These are phyloP conservation scores for Myopa tessellatipennis DNA, from an alignment of 2,888 invertebrate species.

Conservation along the genomic window DNA sequence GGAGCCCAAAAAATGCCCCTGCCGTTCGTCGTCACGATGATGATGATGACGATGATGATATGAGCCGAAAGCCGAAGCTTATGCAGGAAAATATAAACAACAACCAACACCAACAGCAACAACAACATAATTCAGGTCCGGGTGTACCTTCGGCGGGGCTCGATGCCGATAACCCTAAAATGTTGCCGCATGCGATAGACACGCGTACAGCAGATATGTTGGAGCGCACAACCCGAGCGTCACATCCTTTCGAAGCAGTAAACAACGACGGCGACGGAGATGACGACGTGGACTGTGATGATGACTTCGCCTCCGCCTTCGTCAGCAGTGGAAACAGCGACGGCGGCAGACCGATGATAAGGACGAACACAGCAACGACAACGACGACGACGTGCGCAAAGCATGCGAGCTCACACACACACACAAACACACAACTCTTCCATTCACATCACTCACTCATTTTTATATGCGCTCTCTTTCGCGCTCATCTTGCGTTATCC, in stretches of 20 bases:
- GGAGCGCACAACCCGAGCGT: neutral
- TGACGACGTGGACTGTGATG: slow-evolving; percentile 30
- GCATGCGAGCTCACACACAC: slow-evolving; percentile 38
- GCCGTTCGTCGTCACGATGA: neutral
- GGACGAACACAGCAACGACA: slow-evolving; percentile 43
- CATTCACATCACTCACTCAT: slow-evolving; percentile 35
- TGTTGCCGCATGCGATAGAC: slow-evolving; percentile 37
- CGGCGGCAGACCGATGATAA: slow-evolving; percentile 45
- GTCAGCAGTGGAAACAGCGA: slow-evolving; percentile 42
- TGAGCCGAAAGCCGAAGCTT: slow-evolving; percentile 18
- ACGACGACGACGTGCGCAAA: slow-evolving; percentile 34
- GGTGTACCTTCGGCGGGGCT: slow-evolving; percentile 4
- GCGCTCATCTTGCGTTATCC: neutral
- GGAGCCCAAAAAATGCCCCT: neutral
- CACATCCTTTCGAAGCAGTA: slow-evolving; percentile 28
- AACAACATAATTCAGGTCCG: neutral
- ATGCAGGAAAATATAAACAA: slow-evolving; percentile 23
- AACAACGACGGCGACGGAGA: slow-evolving; percentile 42
- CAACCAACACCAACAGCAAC: slow-evolving; percentile 3
- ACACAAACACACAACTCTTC: slow-evolving; percentile 41
- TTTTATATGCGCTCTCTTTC: slow-evolving; percentile 19
- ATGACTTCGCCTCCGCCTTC: neutral
- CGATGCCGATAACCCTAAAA: slow-evolving; percentile 17
- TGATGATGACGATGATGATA: neutral
- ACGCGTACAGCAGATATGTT: slow-evolving; percentile 42